A percentile compares a stretch with the other conserved stretches of the same genome.
phyloP scores from a whole-genome alignment of 2,797 vertebrate species.

The Leptatherina wallacei region DNA sequence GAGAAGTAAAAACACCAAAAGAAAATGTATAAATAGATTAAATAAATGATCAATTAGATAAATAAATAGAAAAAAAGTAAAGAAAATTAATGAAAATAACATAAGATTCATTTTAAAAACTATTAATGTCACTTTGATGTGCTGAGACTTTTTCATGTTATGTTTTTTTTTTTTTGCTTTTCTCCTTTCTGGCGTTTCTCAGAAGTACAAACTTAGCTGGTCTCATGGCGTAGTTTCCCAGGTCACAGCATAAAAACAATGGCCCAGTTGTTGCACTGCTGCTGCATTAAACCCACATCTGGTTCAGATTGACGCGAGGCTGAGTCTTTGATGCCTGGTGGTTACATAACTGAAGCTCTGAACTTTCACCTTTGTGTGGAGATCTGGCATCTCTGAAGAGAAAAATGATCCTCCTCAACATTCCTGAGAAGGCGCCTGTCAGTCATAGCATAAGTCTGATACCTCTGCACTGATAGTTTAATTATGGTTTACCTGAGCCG shows the following conservation, averaged over 20 bases:
- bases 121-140: too few relatives aligned
- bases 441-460: slow-evolving; percentile 31
- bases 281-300: slow-evolving; percentile 74
- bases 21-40: too few relatives aligned
- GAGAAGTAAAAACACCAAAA: not conserved
- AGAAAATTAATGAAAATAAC: too few relatives aligned
- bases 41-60: too few relatives aligned
- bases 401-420: slow-evolving; percentile 37
- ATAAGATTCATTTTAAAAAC: too few relatives aligned
- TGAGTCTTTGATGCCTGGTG: slow-evolving; percentile 48
- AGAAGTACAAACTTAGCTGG: slow-evolving; percentile 25
- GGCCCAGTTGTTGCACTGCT: slow-evolving; percentile 64
- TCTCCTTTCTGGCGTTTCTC: slow-evolving; percentile 17
- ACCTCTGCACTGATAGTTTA: slow-evolving; percentile 21
- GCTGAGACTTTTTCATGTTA: not conserved
- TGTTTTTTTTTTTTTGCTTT: slow-evolving; percentile 12
- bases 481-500: slow-evolving; percentile 29
- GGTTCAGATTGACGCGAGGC: slow-evolving; percentile 66
- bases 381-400: slow-evolving; percentile 52
- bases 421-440: slow-evolving; percentile 53
- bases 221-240: slow-evolving; percentile 36
- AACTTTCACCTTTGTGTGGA: slow-evolving; percentile 64
- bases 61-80: too few relatives aligned
- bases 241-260: slow-evolving; percentile 71
- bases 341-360: slow-evolving; percentile 67